Base-by-base conservation (phyloP, 2,888 invertebrate species). In the Oscheius sp. region DNA sequence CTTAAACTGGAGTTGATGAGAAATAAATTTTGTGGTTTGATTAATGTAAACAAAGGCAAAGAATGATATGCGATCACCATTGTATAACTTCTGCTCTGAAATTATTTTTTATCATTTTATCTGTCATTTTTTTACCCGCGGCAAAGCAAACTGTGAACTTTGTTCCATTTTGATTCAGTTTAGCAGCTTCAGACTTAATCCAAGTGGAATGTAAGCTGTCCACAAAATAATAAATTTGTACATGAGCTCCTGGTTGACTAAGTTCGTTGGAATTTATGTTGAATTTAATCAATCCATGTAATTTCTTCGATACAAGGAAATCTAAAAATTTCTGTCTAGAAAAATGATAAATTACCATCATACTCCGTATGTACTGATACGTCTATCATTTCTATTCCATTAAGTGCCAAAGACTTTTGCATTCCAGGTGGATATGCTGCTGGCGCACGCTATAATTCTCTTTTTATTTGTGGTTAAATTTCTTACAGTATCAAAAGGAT, bases 41-140 rank as follows among this genome's bases (percentile, higher is more conserved):
- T 23, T 34, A 8, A 48, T 4, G 8, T n/a, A 46, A 20, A 64
- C 23, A 27, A 34, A 64, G 34, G 48, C 64, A 12, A 64, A 15
- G 2, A 64, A 64, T 10, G 34, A 23, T 17, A 64, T 46, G 3
- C 64, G 48, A 23, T 64, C 64, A 20, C 64, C 64, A 8, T 20
- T 3, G 15, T 15, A 50, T 20, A 64, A 34, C 34, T n/a, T 25
- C 23, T 64, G 64, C 6, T 48, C 64, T 64, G 42, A 3, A 33
- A 50, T 34, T 25, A n/a, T 31, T 5, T 12, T 33, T 31, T 33
- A 29, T 27, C 20, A 4, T n/a, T n/a, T n/a, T n/a, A n/a, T n/a
- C n/a, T n/a, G n/a, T n/a, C n/a, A n/a, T n/a, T n/a, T n/a, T 4
- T 15, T 27, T n/a, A 61, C 61, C 17, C n/a, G 12, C 6, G n/a